These are phyloP conservation scores for Eutolmus rufibarbis DNA, from an alignment of 2,888 invertebrate species.

Conservation along the genomic window DNA sequence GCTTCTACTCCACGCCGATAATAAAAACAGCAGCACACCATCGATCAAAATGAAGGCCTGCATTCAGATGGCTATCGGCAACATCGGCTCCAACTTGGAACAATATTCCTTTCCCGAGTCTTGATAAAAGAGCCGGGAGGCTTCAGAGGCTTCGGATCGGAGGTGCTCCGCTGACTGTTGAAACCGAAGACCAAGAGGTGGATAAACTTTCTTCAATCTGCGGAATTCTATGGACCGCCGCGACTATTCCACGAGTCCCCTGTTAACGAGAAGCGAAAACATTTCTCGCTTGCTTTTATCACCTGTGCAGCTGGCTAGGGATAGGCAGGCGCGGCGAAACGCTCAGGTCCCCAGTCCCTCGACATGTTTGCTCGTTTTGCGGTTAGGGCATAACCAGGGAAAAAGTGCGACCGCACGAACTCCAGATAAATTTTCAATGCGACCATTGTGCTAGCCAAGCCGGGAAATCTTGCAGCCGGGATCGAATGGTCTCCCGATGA, in stretches of 20 bases:
- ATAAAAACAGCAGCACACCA: conserved; percentile 8
- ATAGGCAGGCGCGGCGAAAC: background rate
- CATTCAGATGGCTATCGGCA: conserved; percentile 17
- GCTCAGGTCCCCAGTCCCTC: background rate
- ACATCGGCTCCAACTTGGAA: background rate
- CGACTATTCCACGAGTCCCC: background rate
- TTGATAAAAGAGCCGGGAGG: background rate
- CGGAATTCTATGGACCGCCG: conserved; percentile 10
- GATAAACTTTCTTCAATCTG: conserved; percentile 36
- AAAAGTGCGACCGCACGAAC: conserved; percentile 23
- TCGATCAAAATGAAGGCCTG: conserved; percentile 25
- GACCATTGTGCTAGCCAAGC: background rate
- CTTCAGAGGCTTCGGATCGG: background rate
- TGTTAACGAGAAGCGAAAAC: conserved; percentile 31
- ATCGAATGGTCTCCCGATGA: background rate
- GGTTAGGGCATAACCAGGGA: background rate
- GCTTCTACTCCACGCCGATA: background rate
- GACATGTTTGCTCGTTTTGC: background rate
- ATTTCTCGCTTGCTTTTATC: conserved; percentile 32
- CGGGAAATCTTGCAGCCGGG: background rate
- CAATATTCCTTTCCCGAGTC: conserved; percentile 11
- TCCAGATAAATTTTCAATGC: conserved; percentile 33
- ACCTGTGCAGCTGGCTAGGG: conserved; percentile 11
- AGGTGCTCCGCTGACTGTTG: background rate
- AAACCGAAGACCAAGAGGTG: conserved; percentile 20